Evolutionary conservation across 2,797 vertebrate species (phyloP).

Genomic region (Meriones psammophilus): DNA sequence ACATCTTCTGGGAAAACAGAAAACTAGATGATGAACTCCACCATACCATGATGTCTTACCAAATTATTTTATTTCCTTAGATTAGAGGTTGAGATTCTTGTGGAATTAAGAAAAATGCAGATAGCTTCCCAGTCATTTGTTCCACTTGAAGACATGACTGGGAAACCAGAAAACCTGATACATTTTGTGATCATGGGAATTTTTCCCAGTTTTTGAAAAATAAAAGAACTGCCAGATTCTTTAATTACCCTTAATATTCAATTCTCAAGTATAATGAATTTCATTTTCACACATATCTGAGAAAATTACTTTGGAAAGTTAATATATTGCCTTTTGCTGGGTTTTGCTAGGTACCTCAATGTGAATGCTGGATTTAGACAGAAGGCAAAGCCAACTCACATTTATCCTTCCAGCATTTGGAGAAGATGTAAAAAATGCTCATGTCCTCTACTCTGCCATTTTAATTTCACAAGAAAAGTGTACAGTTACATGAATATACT

Average conservation of each 20-base stretch:
- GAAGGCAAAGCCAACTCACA: neutral
- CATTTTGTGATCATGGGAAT: conserved; percentile 66
- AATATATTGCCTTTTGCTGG: conserved; percentile 70
- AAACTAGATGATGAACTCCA: neutral
- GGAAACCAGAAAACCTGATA: conserved; percentile 65
- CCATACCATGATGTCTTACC: neutral
- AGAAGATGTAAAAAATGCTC: neutral
- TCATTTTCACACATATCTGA: conserved; percentile 79
- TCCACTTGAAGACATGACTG: conserved; percentile 69
- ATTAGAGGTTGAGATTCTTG: conserved; percentile 54
- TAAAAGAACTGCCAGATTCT: conserved; percentile 78
- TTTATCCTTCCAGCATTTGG: neutral
- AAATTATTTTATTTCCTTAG: conserved; percentile 48
- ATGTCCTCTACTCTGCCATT: neutral
- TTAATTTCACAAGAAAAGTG: neutral
- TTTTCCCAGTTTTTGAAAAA: conserved; percentile 65
- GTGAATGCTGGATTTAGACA: conserved; percentile 25
- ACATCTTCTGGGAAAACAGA: conserved; percentile 8
- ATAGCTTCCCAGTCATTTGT: conserved; percentile 52
- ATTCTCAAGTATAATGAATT: conserved; percentile 77
- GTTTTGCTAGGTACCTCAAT: conserved; percentile 56
- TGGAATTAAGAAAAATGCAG: conserved; percentile 42
- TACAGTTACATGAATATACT: neutral
- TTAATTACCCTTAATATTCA: conserved; percentile 82
- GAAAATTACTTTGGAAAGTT: conserved; percentile 77